Evolutionary conservation across 2,888 invertebrate species (phyloP), one percentile per base, ranked within the genome.

Genomic region (Scotopteryx bipunctaria): DNA sequence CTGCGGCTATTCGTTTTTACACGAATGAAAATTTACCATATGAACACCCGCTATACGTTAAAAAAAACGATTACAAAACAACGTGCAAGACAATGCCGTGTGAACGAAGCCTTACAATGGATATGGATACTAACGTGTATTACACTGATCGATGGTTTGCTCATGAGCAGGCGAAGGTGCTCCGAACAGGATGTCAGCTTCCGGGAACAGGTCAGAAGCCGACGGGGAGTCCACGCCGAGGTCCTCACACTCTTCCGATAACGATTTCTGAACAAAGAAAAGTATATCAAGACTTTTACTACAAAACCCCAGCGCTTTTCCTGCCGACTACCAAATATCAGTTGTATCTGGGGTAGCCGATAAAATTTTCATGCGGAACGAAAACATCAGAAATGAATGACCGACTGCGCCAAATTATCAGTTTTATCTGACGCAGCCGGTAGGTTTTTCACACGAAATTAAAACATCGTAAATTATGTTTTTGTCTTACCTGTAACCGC

Each of bases 201-300:
- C 95, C 0, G 95, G 95, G 72, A 95, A 95, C 57, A 95, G 81
- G 68, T 95, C 95, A 55, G 94, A 94, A 0, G 95, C 94, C n/a
- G 94, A 94, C 0, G 95, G 95, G 33, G 95, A 95, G 66, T 95
- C 95, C 40, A 95, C 95, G 2, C 95, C 95, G 6, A 95, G 84
- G 71, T 95, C 95, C 67, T 95, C 95, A 75, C 95, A 95, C 76
- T 95, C 95, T 72, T 95, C 95, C 0, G 95, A 94, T 8, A 95
- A 78, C 6, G 94, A 94, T 76, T 95, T 95, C 85, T 95, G 93
- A 3, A 92, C 78, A 56, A 29, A 11, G 19, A 45, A 33, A 23
- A 5, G 13, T 27, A 1, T 27, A 5, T 25, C 5, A 5, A 29
- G 2, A 5, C 8, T 38, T 8, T 17, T 16, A 29, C 31, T 29